A percentile compares a stretch with the other conserved stretches of the same genome.
phyloP scores from a whole-genome alignment of 1,140 invertebrate genomes.

The Eumaeus atala region DNA sequence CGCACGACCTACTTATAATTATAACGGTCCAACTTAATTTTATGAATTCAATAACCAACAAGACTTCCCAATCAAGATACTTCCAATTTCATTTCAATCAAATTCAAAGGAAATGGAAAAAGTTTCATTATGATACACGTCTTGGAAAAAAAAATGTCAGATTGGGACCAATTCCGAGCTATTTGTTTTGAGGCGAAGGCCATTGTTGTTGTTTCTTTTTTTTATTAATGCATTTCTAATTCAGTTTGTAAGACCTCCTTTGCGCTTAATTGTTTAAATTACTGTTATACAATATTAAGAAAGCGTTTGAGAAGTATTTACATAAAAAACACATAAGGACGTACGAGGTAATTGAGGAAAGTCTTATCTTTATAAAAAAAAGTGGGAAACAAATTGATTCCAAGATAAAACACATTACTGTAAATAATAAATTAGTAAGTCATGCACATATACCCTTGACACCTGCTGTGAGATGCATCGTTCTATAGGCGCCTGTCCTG shows the following conservation, averaged over 20 bases:
- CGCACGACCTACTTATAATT: conserved; percentile 7
- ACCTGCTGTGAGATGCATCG: conserved; percentile 47
- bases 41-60: conserved; percentile 10
- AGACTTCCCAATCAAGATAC: conserved; percentile 10
- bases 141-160: no score
- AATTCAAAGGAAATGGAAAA: conserved; percentile 32
- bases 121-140: conserved; percentile 34
- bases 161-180: no score
- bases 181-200: no score
- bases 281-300: neutral
- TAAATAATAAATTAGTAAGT: conserved; percentile 56
- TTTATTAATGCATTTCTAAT: no score
- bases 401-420: conserved; percentile 35
- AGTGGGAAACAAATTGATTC: conserved; percentile 5
- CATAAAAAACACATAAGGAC: conserved; percentile 4
- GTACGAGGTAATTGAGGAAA: neutral
- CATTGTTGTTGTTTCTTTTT: no score
- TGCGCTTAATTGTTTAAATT: conserved; percentile 1
- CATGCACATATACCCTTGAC: conserved; percentile 32
- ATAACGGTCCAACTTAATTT: conserved; percentile 8
- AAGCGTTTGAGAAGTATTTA: neutral
- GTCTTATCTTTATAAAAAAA: neutral
- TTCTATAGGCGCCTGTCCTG: conserved; percentile 52
- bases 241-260: no score
- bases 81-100: conserved; percentile 38